Conservation (phyloP, 2,797 vertebrate species). For the Anniella stebbinsi region DNA sequence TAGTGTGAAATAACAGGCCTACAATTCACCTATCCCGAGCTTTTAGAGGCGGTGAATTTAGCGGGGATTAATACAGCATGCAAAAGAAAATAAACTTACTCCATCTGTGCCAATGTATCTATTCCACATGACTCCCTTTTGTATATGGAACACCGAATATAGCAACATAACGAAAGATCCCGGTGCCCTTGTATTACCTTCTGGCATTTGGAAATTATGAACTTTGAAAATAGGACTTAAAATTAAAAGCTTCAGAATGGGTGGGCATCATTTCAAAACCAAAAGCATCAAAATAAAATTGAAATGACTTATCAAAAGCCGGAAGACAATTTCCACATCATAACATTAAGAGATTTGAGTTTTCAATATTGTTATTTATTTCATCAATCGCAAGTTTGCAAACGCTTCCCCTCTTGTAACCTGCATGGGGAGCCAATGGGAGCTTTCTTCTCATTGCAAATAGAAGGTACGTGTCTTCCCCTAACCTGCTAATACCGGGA, state of each 20-base stretch:
- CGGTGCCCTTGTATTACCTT: neutral
- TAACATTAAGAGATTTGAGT: neutral
- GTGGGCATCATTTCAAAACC: neutral
- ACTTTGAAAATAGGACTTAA: neutral
- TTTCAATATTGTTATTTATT: neutral
- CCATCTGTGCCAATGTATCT: conserved; percentile 29
- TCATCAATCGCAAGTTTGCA: neutral
- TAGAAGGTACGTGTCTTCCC: too few species aligned
- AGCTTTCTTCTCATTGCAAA: too few species aligned
- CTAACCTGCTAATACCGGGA: too few species aligned
- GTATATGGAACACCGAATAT: neutral
- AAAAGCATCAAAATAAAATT: neutral
- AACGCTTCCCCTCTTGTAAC: too few species aligned
- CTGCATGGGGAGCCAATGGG: too few species aligned
- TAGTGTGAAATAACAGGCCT: conserved; percentile 62
- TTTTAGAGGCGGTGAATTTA: conserved; percentile 68
- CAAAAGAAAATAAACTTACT: conserved; percentile 58
- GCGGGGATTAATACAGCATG: conserved; percentile 69
- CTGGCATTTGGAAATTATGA: conserved; percentile 1
- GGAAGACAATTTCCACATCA: neutral
- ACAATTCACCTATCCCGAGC: conserved; percentile 67
- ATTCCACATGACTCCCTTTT: neutral
- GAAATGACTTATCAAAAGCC: neutral
- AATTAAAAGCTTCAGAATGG: too few species aligned
- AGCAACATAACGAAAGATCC: neutral